Evolutionary conservation across 1,140 invertebrate genomes (phyloP).

Genomic region (Drosophila guanche): DNA sequence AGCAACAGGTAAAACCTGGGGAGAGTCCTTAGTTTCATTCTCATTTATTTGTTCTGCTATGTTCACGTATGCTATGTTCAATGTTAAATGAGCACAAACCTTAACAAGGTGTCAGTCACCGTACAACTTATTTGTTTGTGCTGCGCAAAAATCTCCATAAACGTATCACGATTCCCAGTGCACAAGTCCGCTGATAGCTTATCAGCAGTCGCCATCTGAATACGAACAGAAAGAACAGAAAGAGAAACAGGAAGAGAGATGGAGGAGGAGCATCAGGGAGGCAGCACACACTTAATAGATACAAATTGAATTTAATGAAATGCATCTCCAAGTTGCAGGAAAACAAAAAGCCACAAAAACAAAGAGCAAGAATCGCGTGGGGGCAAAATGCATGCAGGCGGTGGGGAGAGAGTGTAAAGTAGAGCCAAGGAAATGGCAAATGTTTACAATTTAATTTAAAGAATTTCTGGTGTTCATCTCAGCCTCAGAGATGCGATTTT

Average conservation of each 20-base stretch:
- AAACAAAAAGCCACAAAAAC: slow-evolving; percentile 34
- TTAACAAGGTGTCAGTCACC: no score
- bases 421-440: neutral
- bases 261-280: neutral
- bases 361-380: slow-evolving; percentile 7
- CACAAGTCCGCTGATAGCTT: slow-evolving; percentile 31
- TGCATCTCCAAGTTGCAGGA: slow-evolving; percentile 37
- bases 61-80: no score
- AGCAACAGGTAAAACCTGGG: no score
- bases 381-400: slow-evolving; percentile 3
- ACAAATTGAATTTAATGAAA: slow-evolving; percentile 60
- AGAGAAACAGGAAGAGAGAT: no score
- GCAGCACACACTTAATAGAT: slow-evolving; percentile 34
- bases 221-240: no score
- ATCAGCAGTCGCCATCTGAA: slow-evolving; percentile 32
- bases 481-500: slow-evolving; percentile 1
- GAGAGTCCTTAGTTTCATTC: no score
- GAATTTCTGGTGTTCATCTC: slow-evolving; percentile 22
- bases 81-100: no score
- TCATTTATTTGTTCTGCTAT: no score
- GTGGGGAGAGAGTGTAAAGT: neutral
- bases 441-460: slow-evolving; percentile 31
- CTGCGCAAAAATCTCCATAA: slow-evolving; percentile 55
- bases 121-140: slow-evolving; percentile 39
- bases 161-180: slow-evolving; percentile 50